phyloP scores from a whole-genome alignment of 1,140 invertebrate species.

The Aphelenchoides fujianensis region DNA sequence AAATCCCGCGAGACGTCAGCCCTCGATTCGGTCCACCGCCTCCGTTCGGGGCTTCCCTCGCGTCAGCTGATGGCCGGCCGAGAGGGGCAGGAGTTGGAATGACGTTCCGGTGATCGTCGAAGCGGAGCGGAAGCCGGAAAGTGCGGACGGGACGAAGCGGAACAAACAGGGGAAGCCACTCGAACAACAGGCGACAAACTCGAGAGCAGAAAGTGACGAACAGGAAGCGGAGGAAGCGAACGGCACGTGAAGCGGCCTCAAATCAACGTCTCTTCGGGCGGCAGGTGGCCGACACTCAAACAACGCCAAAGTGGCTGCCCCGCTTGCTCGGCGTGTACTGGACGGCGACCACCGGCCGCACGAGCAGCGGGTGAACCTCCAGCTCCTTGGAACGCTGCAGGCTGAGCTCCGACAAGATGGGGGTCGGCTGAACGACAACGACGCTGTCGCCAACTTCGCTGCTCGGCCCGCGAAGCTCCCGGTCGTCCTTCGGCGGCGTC shows the following conservation, averaged over 20 bases:
- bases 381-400: not conserved
- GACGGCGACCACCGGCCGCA: not conserved
- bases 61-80: too few species aligned
- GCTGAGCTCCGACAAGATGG: not conserved
- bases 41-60: too few species aligned
- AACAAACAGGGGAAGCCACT: too few species aligned
- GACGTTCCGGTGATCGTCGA: too few species aligned
- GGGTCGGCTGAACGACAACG: not conserved
- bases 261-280: not conserved
- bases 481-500: slow-evolving; percentile 1
- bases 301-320: not conserved
- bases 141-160: too few species aligned
- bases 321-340: not conserved
- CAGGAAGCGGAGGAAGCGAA: too few species aligned
- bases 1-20: too few species aligned
- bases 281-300: not conserved
- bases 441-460: not conserved
- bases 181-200: too few species aligned
- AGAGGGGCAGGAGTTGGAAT: too few species aligned
- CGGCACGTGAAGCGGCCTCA: not conserved
- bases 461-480: not conserved
- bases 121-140: too few species aligned
- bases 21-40: too few species aligned
- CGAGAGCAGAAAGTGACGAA: too few species aligned
- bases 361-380: not conserved